Evolutionary conservation across 2,113 vertebrate genomes (phyloP), one percentile per base, ranked within the genome.

Genomic region (Pseudorectes ferrugineus): DNA sequence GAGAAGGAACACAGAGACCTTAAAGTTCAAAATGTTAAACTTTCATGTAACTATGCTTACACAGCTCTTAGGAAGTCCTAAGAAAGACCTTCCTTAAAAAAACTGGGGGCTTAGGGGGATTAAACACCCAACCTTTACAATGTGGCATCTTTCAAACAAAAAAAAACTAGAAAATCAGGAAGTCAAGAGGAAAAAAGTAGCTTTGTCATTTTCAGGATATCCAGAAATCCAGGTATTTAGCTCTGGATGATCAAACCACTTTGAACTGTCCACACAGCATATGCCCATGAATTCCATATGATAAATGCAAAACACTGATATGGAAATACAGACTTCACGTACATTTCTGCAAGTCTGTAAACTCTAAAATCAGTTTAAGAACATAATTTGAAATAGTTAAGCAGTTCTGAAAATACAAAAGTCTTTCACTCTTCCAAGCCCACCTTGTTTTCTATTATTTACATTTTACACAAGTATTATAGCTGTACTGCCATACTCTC

Each of bases 221-320:
- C 2, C 10, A 84, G 59, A 78, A 84, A 49, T 46, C 25, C 21
- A 42, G 15, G 24, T 35, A 58, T 54, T 80, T 76, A 67, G 28
- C 26, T 78, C 43, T 25, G 20, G 31, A 71, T 38, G 8, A 78
- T 67, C 20, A 91, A 78, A 63, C 25, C 40, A 33, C 40, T 70
- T 43, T 38, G 24, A 73, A 21, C 8, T 52, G 18, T n/a, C 11
- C 35, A 20, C 6, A 12, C 0, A 0, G 29, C 26, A 43, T 33
- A 26, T 8, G 6, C 7, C 16, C 18, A 28, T 17, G 28, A 66
- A 65, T 91, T 80, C 48, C 28, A 8, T 48, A 20, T 3, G 7
- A 89, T 29, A 80, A 84, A 62, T 29, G n/a, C 23, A 70, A 74
- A 92, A 26, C 23, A 68, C 16, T 12, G 8, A 57, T 17, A 43